These are phyloP conservation scores for Stegodyphus mimosarum DNA, from an alignment of 1,140 invertebrate genomes.

Conservation along the genomic window DNA sequence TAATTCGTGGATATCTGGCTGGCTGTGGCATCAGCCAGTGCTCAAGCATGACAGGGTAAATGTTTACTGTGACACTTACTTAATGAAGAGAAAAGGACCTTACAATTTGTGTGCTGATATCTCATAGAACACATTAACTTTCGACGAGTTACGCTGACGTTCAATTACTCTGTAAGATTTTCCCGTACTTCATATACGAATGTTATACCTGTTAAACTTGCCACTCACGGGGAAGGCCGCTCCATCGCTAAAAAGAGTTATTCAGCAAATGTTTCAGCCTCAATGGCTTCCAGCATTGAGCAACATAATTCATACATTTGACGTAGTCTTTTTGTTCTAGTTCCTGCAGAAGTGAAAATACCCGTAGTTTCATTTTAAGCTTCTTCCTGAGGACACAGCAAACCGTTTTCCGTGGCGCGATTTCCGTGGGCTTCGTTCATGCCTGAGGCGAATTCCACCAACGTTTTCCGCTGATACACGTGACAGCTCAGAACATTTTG, in stretches of 20 bases:
- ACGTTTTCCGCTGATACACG: no score
- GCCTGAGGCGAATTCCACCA: no score
- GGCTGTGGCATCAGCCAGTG: neutral
- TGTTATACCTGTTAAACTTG: neutral
- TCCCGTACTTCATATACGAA: neutral
- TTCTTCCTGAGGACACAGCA: no score
- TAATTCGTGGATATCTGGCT: neutral
- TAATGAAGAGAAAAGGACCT: neutral
- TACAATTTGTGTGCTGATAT: neutral
- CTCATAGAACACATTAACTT: neutral
- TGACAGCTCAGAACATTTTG: neutral
- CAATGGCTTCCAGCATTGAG: neutral
- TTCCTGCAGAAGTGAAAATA: no score
- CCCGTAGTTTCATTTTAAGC: no score
- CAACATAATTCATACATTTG: no score
- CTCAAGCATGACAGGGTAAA: neutral
- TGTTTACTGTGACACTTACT: neutral
- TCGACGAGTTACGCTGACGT: neutral
- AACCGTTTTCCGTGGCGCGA: no score
- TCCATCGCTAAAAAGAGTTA: neutral
- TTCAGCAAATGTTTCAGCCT: neutral
- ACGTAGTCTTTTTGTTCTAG: no score
- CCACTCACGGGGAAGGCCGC: no score
- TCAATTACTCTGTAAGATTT: neutral
- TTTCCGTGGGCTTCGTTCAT: no score